Evolutionary conservation across 1,140 invertebrate genomes (phyloP), one percentile per base, ranked within the genome.

Genomic region (Pteromalus puparum): DNA sequence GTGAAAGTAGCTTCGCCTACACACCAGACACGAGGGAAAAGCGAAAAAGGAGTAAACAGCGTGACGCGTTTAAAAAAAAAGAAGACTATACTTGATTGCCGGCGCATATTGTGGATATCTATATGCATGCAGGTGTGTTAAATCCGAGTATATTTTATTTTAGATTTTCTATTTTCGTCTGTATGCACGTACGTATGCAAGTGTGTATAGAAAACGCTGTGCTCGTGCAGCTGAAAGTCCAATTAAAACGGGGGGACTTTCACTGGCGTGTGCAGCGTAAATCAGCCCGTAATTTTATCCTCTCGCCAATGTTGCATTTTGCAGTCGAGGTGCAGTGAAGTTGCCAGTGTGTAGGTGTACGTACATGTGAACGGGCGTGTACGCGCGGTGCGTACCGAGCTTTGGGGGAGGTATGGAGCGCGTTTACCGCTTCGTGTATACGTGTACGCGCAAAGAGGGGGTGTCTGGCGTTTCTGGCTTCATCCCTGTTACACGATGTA

Each of bases 1-100:
- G 79, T 72, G 65, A 80, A 80, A 80, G 77, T 15, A 38, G 9
- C 42, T 48, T 28, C 30, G 18, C 28, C 48, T 81, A 30, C 15
- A n/a, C 21, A 61, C 53, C 65, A 34, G 28, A 78, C 21, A 28
- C 24, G 67, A 72, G 42, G 15, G 42, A 72, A 61, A 6, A 61
- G 53, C 53, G 21, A 21, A 61, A 61, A 61, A 61, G 53, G 53
- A 61, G 53, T 18, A 61, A 61, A 61, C 0, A 61, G 53, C 53
- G 53, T 61, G 6, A 61, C 53, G 53, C 21, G 53, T 61, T n/a
- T 21, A n/a, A n/a, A 21, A 61, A 53, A 61, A n/a, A 21, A 61
- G 53, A n/a, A 61, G 53, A n/a, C 53, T 21, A 53, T n/a, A n/a
- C 53, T 61, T n/a, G 18, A 61, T 61, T 61, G 21, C 53, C 18